phyloP scores from a whole-genome alignment of 1,140 invertebrate genomes.

The Planococcus citri region DNA sequence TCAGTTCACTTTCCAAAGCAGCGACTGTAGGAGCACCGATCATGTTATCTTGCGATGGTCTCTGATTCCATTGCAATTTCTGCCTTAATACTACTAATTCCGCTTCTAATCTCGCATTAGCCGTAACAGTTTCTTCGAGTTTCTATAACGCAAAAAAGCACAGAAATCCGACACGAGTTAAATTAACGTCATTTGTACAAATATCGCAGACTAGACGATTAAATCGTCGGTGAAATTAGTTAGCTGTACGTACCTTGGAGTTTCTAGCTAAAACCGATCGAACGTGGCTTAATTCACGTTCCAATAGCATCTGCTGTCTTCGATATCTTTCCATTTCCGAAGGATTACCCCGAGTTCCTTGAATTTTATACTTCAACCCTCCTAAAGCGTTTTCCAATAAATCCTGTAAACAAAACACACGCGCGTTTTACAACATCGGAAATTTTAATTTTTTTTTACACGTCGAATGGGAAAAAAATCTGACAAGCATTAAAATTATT shows the following conservation, averaged over 20 bases:
- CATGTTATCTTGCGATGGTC: slow-evolving; percentile 23
- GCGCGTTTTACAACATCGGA: background rate
- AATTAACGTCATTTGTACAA: too few relatives aligned
- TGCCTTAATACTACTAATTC: slow-evolving; percentile 71
- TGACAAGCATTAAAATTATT: too few relatives aligned
- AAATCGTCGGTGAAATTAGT: background rate
- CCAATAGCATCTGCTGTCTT: slow-evolving; percentile 58
- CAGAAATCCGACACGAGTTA: too few relatives aligned
- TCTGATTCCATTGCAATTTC: slow-evolving; percentile 48
- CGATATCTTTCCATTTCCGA: slow-evolving; percentile 52
- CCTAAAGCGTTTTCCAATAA: slow-evolving; percentile 60
- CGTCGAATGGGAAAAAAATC: too few relatives aligned
- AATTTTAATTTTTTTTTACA: too few relatives aligned
- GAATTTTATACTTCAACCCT: slow-evolving; percentile 50
- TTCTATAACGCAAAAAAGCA: slow-evolving; percentile 43
- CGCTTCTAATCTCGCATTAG: slow-evolving; percentile 75
- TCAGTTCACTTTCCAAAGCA: slow-evolving; percentile 63
- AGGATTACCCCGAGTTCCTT: slow-evolving; percentile 44
- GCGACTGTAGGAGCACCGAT: slow-evolving; percentile 39
- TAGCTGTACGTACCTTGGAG: slow-evolving; percentile 54
- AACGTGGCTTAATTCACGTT: slow-evolving; percentile 69
- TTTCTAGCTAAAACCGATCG: slow-evolving; percentile 73
- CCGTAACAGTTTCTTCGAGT: slow-evolving; percentile 78
- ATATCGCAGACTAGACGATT: too few relatives aligned
- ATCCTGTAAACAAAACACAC: slow-evolving; percentile 40